Evolutionary conservation across 2,888 invertebrate genomes (phyloP).

Genomic region (Oscheius sp.): DNA sequence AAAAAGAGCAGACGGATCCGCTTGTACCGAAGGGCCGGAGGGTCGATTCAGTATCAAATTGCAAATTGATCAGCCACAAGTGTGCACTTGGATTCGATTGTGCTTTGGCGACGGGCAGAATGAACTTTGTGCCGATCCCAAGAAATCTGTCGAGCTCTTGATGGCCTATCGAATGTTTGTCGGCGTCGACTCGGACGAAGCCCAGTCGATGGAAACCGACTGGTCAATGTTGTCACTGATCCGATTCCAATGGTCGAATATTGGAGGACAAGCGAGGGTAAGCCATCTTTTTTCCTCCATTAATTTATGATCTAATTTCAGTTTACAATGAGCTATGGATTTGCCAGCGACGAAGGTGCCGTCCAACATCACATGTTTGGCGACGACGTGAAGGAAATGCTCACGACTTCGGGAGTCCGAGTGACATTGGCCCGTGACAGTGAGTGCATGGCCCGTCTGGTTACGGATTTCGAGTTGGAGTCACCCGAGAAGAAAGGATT

Average conservation of each 20-base stretch:
- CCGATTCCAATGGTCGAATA: neutral
- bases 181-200: neutral
- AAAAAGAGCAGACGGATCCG: neutral
- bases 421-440: neutral
- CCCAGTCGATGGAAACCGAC: neutral
- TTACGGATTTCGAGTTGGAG: neutral
- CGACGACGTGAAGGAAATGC: neutral
- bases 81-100: neutral
- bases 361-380: neutral
- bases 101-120: neutral
- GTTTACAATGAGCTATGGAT: conserved; percentile 1
- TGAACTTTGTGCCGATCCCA: neutral
- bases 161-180: neutral
- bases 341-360: neutral
- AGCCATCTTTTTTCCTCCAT: no score
- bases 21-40: neutral
- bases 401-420: neutral
- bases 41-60: neutral
- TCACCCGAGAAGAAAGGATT: neutral
- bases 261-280: no score
- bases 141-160: neutral
- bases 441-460: neutral
- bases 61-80: neutral
- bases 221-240: neutral
- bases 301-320: neutral